Evolutionary conservation across 2,797 vertebrate genomes (phyloP).

Genomic region (Discoglossus pictus): DNA sequence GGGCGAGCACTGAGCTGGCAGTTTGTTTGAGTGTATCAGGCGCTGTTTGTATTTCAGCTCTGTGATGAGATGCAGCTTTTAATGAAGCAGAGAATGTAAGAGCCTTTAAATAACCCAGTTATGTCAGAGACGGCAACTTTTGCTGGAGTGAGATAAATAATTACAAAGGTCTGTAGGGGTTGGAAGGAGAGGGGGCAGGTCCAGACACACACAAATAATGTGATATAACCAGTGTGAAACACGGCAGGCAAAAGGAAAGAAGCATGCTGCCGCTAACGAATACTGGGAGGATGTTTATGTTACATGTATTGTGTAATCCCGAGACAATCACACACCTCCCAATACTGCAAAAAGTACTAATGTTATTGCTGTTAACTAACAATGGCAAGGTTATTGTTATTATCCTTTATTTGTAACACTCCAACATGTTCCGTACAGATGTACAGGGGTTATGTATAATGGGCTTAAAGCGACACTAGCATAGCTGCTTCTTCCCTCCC

Average conservation of each 20-base stretch:
- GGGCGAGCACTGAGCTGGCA: conserved; percentile 28
- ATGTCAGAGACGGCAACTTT: conserved; percentile 47
- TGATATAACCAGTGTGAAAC: conserved; percentile 18
- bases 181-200: conserved; percentile 37
- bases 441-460: no score
- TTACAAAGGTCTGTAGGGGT: conserved; percentile 49
- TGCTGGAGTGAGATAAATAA: conserved; percentile 49
- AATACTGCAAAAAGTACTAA: no score
- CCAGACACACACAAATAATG: conserved; percentile 11
- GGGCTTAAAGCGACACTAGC: no score
- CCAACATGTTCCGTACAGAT: no score
- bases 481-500: no score
- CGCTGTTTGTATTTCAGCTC: conserved; percentile 36
- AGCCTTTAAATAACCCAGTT: conserved; percentile 53
- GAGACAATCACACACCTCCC: no score
- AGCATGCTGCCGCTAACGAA: not conserved
- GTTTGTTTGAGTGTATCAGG: conserved; percentile 31
- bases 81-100: conserved; percentile 51
- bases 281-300: no score
- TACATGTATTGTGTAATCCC: no score
- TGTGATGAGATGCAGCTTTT: conserved; percentile 50
- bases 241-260: not conserved
- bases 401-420: no score
- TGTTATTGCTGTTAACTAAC: no score
- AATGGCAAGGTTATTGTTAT: no score